A percentile compares a stretch with the other conserved stretches of the same genome.
Conservation (phyloP, 2,888 invertebrate genomes). For the Archaeoteleia sp. region DNA sequence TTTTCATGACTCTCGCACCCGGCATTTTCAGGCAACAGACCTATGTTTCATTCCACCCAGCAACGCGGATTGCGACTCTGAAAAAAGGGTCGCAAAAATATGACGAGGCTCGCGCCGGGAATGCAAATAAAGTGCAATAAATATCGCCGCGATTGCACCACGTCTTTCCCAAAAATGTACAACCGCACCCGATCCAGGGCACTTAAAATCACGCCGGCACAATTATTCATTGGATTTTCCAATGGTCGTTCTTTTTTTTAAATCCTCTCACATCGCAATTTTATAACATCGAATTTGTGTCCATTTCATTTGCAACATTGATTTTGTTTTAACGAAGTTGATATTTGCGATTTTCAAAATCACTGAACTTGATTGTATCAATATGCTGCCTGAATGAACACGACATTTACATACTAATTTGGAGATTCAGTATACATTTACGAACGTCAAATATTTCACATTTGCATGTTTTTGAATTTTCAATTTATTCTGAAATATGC, state of each 20-base stretch:
- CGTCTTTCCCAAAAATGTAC: conserved; percentile 1
- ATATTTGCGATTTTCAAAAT: background rate
- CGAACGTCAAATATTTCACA: too few relatives aligned
- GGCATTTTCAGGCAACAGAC: conserved; percentile 26
- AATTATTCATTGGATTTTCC: conserved; percentile 8
- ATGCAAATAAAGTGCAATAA: conserved; percentile 62
- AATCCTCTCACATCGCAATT: background rate
- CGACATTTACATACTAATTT: too few relatives aligned
- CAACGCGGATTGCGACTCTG: conserved; percentile 11
- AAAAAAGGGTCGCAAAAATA: conserved; percentile 50
- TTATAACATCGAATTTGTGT: background rate
- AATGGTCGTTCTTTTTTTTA: background rate
- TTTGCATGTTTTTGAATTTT: too few relatives aligned
- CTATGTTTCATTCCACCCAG: conserved; percentile 35
- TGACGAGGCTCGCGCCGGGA: conserved; percentile 46
- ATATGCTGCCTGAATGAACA: too few relatives aligned
- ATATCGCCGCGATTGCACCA: conserved; percentile 47
- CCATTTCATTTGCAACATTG: background rate
- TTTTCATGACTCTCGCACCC: conserved; percentile 1
- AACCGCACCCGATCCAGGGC: background rate
- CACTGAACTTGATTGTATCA: background rate
- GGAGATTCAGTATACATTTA: too few relatives aligned
- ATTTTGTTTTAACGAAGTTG: background rate
- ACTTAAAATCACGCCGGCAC: conserved; percentile 2
- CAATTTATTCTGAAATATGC: too few relatives aligned